Percentiles rank a stretch among this genome's conserved stretches.
Evolutionary conservation across 2,113 vertebrate genomes (phyloP).

Genomic region (Coturnix japonica): DNA sequence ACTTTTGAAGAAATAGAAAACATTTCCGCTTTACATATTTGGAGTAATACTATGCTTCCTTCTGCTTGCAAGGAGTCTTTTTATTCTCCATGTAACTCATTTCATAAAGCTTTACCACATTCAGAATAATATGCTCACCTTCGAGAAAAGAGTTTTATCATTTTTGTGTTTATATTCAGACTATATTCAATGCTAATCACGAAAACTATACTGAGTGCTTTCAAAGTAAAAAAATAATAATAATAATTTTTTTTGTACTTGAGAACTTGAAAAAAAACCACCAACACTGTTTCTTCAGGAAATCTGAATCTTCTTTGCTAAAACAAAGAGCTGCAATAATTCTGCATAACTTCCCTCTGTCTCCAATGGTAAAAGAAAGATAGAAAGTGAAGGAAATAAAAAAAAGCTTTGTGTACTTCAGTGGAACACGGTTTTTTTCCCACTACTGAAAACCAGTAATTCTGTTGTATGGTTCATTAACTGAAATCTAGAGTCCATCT

Average conservation of each 20-base stretch:
- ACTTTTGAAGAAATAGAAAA: not conserved
- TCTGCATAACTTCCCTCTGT: not conserved
- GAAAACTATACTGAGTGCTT: not conserved
- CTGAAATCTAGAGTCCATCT: not conserved
- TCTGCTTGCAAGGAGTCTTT: not conserved
- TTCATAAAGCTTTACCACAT: not conserved
- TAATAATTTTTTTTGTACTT: not conserved
- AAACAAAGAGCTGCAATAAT: not conserved
- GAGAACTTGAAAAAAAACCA: not conserved
- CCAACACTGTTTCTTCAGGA: not conserved
- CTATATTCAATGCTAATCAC: not conserved
- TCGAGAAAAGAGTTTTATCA: not conserved
- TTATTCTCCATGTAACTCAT: not conserved
- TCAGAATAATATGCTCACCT: not conserved
- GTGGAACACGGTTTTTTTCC: not conserved
- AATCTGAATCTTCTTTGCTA: not conserved
- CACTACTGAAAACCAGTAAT: not conserved
- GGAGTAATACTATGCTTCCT: not conserved
- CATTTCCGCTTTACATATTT: not conserved
- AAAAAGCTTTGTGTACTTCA: not conserved
- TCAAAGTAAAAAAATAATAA: not conserved
- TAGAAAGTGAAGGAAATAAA: not conserved
- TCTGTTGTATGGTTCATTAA: not conserved
- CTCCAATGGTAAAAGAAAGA: not conserved
- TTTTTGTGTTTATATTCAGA: not conserved